Conservation (phyloP, 1,140 invertebrate genomes). For the Oedothorax gibbosus region DNA sequence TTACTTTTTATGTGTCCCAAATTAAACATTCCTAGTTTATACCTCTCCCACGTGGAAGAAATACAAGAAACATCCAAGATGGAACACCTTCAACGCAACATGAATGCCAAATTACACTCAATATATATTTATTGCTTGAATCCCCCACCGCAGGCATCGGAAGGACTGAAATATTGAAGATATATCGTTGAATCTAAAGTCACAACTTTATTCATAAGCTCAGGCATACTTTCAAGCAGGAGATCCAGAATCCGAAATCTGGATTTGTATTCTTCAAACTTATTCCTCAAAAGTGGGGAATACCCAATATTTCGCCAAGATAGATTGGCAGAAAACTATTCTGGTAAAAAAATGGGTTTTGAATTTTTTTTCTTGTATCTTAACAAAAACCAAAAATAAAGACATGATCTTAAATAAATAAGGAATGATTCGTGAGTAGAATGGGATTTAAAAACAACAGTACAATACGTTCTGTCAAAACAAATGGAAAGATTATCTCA, state of each 20-base stretch:
- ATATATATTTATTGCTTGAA: conserved; percentile 4
- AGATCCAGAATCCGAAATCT: conserved; percentile 26
- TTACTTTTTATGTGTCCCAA: too few species aligned
- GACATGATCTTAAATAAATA: conserved; percentile 48
- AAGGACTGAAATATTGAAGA: conserved; percentile 30
- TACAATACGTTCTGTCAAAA: conserved; percentile 7
- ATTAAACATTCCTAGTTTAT: too few species aligned
- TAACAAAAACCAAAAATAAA: conserved; percentile 26
- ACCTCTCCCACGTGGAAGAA: too few species aligned
- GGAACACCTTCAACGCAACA: neutral
- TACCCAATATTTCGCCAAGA: conserved; percentile 17
- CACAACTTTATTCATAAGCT: conserved; percentile 39
- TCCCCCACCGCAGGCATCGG: neutral
- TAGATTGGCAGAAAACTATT: conserved; percentile 29
- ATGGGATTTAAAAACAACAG: conserved; percentile 38
- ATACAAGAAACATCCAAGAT: too few species aligned
- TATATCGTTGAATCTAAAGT: conserved; percentile 26
- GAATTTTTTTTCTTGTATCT: conserved; percentile 23
- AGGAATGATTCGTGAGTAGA: conserved; percentile 27
- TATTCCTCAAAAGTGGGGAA: conserved; percentile 15
- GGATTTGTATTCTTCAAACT: conserved; percentile 42
- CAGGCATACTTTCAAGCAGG: conserved; percentile 8
- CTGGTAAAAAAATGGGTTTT: neutral
- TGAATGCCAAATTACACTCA: conserved; percentile 21
- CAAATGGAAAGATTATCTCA: conserved; percentile 23